Conservation (phyloP, 2,113 vertebrate species). For the Scomber japonicus region DNA sequence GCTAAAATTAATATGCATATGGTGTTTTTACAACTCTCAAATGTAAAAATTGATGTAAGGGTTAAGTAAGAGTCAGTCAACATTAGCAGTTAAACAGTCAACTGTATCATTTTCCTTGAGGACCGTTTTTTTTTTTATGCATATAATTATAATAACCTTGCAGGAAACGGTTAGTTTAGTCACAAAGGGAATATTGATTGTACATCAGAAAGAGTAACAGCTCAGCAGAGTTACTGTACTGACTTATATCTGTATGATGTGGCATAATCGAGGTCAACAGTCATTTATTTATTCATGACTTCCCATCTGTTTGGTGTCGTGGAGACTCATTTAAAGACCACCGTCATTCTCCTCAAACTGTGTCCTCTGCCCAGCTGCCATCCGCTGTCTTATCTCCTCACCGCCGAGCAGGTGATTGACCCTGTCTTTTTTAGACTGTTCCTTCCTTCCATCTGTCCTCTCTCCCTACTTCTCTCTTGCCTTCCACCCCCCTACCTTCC, state of each 20-base stretch:
- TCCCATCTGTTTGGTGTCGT: constrained; percentile 51
- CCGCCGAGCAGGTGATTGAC: neutral
- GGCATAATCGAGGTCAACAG: constrained; percentile 42
- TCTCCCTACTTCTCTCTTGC: too few relatives aligned
- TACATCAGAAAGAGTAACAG: neutral
- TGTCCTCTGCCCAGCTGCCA: constrained; percentile 33
- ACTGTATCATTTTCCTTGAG: too few relatives aligned
- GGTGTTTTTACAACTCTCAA: too few relatives aligned
- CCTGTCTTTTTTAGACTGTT: too few relatives aligned
- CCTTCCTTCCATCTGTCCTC: too few relatives aligned
- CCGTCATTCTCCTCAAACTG: constrained; percentile 31
- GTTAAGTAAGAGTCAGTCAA: too few relatives aligned
- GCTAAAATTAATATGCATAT: too few relatives aligned
- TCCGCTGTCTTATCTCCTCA: constrained; percentile 23
- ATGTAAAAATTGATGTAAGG: too few relatives aligned
- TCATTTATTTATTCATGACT: constrained; percentile 60
- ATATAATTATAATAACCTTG: too few relatives aligned
- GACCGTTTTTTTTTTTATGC: too few relatives aligned
- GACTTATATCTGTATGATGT: constrained; percentile 12
- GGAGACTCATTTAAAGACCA: constrained; percentile 29
- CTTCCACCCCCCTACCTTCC: too few relatives aligned
- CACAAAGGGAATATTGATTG: neutral
- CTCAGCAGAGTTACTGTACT: neutral
- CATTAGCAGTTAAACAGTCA: too few relatives aligned
- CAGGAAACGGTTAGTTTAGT: neutral